A percentile compares a stretch with the other conserved stretches of the same genome.
Conservation (phyloP, 2,888 invertebrate species). For the Zaprionus obscuricornis region DNA sequence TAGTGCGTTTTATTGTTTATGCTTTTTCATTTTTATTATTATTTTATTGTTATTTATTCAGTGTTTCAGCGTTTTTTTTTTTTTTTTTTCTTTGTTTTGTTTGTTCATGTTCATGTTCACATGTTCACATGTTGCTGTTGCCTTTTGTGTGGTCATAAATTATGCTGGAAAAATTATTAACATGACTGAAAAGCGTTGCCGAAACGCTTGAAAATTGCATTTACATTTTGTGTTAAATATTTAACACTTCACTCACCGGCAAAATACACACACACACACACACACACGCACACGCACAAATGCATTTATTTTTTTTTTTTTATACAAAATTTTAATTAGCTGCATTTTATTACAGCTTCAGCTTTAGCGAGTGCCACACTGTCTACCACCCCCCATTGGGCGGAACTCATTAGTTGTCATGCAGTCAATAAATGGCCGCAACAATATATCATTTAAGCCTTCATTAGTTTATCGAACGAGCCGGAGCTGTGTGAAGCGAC, state of each 20-base stretch:
- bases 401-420: constrained; percentile 55
- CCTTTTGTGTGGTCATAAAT: constrained; percentile 60
- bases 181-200: constrained; percentile 14
- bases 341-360: constrained; percentile 63
- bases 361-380: constrained; percentile 2
- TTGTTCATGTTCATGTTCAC: constrained; percentile 11
- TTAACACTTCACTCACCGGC: constrained; percentile 44
- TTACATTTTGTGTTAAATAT: constrained; percentile 68
- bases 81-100: constrained; percentile 11
- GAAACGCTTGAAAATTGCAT: constrained; percentile 51
- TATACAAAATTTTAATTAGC: constrained; percentile 74
- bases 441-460: constrained; percentile 74
- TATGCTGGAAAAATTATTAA: constrained; percentile 49
- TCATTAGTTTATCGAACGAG: constrained; percentile 73
- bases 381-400: neutral
- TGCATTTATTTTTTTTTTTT: constrained; percentile 27
- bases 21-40: neutral
- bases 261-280: too few relatives aligned
- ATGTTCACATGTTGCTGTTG: constrained; percentile 25
- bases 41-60: neutral
- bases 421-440: constrained; percentile 56
- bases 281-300: too few relatives aligned
- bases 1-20: constrained; percentile 63
- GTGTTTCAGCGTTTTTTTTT: constrained; percentile 6
- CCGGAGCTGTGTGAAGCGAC: too few relatives aligned